These are phyloP conservation scores for Porites cylindrica DNA, from an alignment of 92 coral and sea anemone genomes.

Conservation along the genomic window DNA sequence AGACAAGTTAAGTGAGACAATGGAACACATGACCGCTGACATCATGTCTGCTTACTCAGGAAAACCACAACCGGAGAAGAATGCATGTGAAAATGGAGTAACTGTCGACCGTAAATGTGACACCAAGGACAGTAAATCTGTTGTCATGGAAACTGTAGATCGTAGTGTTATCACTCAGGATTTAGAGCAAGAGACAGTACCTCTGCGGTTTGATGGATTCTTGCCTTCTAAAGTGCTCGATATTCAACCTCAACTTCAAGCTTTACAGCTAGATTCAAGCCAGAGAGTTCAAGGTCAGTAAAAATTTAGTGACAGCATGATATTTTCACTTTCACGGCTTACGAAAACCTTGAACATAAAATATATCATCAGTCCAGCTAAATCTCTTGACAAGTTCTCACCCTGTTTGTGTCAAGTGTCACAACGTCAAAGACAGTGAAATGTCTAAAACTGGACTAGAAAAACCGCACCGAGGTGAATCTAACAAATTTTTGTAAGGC, in stretches of 20 bases:
- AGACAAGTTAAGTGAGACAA: constrained; percentile 8
- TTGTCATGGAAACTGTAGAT: constrained; percentile 41
- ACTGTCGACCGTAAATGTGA: constrained; percentile 38
- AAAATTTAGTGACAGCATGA: not conserved
- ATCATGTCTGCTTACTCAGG: not conserved
- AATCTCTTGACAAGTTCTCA: no score
- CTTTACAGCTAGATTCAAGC: constrained; percentile 24
- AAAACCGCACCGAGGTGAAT: no score
- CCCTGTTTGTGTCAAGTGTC: no score
- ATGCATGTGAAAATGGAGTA: not conserved
- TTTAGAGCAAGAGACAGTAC: constrained; percentile 67
- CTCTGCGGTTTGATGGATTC: constrained; percentile 32
- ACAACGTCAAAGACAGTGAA: no score
- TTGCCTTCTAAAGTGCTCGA: not conserved
- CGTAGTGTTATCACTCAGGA: constrained; percentile 69
- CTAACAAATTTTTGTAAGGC: no score
- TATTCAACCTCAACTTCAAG: constrained; percentile 3
- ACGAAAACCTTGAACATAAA: no score
- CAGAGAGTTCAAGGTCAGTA: constrained; percentile 69
- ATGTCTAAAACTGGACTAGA: no score
- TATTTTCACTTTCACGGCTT: no score
- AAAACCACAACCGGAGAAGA: not conserved
- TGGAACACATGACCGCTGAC: not conserved
- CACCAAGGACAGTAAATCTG: constrained; percentile 30
- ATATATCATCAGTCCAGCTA: no score